A percentile compares a stretch with the other conserved stretches of the same genome.
These are phyloP conservation scores for Tympanoctomys barrerae DNA, from an alignment of 2,797 vertebrate genomes.

Conservation along the genomic window DNA sequence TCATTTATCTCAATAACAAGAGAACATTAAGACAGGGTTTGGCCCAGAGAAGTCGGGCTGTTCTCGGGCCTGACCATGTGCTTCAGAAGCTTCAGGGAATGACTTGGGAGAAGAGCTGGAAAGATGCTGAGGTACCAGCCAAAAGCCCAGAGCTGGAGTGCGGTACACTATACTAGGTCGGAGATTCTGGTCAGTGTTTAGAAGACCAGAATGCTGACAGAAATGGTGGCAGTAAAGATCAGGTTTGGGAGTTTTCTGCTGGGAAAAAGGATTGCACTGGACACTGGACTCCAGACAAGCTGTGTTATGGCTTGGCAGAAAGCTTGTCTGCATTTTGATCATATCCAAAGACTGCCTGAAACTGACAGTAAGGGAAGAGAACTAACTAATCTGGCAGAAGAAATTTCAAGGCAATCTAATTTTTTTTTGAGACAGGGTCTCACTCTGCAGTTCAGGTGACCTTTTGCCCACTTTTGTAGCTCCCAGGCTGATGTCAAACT, in stretches of 20 bases:
- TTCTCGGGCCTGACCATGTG: neutral
- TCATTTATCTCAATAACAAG: neutral
- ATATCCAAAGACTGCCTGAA: neutral
- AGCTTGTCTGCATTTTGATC: neutral
- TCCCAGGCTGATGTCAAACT: too few relatives aligned
- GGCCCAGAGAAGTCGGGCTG: neutral
- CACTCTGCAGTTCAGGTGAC: too few relatives aligned
- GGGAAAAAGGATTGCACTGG: neutral
- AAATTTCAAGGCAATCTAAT: neutral
- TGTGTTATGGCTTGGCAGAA: neutral
- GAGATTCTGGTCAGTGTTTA: neutral
- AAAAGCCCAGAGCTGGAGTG: neutral
- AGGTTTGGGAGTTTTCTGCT: neutral
- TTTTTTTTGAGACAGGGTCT: too few relatives aligned
- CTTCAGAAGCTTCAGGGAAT: neutral
- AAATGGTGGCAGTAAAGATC: neutral
- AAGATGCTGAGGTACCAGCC: neutral
- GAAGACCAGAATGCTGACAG: neutral
- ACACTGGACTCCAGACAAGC: neutral
- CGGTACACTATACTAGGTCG: too few relatives aligned
- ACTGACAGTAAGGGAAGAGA: neutral
- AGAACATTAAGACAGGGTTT: neutral
- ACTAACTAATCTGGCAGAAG: neutral
- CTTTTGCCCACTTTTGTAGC: too few relatives aligned
- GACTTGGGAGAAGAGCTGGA: neutral